A percentile compares a stretch with the other conserved stretches of the same genome.
Evolutionary conservation across 1,140 invertebrate genomes (phyloP).

Genomic region (Glossosoma conforme): DNA sequence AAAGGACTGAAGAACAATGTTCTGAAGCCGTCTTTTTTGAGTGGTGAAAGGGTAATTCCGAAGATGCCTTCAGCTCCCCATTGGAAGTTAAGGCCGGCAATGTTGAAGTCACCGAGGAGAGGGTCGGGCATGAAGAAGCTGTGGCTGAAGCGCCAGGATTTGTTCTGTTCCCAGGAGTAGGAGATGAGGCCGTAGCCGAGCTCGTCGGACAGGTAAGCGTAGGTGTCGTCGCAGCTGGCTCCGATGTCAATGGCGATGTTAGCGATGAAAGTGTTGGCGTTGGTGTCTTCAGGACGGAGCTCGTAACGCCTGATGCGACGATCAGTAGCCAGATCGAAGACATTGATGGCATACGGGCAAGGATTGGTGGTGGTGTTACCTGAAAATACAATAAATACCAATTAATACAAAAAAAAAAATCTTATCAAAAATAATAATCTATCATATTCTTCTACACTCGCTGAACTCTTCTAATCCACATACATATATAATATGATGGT

Average conservation of each 20-base stretch:
- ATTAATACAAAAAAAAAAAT: background rate
- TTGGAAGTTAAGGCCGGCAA: constrained; percentile 74
- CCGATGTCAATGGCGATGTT: constrained; percentile 77
- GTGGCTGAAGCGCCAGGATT: constrained; percentile 71
- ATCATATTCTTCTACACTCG: no score
- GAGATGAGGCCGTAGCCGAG: constrained; percentile 73
- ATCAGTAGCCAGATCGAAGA: constrained; percentile 71
- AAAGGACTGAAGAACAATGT: constrained; percentile 73
- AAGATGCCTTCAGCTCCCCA: constrained; percentile 79
- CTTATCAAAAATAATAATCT: constrained; percentile 6
- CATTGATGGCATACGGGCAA: constrained; percentile 67
- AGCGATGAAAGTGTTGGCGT: constrained; percentile 72
- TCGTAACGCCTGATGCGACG: constrained; percentile 64
- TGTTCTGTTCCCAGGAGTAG: constrained; percentile 69
- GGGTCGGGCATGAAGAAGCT: constrained; percentile 77
- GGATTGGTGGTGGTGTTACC: constrained; percentile 64
- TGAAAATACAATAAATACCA: constrained; percentile 17
- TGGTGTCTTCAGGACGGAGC: constrained; percentile 65
- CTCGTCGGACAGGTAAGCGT: constrained; percentile 77
- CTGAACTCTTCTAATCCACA: no score
- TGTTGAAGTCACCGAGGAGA: constrained; percentile 68
- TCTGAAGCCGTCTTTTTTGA: constrained; percentile 59
- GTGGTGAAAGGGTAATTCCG: constrained; percentile 66
- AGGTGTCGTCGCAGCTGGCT: constrained; percentile 67
- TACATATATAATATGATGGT: constrained; percentile 3